Conservation (phyloP, 2,797 vertebrate species). For the Craterocephalus amniculus region DNA sequence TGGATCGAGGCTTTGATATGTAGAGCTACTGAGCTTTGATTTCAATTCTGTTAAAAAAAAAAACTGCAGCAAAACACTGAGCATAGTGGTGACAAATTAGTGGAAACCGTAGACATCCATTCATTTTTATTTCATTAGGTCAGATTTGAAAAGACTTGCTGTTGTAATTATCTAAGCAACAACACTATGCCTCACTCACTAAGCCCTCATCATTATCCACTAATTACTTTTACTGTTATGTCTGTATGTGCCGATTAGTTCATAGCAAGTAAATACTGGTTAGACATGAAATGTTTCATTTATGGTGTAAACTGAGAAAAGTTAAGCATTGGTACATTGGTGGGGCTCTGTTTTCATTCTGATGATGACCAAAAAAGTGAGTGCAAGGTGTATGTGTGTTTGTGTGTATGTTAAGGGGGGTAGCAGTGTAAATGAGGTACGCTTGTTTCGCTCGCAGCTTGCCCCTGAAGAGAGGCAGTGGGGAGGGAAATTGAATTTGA, state of each 20-base stretch:
- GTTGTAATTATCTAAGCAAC: conserved; percentile 68
- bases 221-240: conserved; percentile 73
- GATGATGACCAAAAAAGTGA: conserved; percentile 56
- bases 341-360: conserved; percentile 56
- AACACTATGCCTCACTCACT: conserved; percentile 54
- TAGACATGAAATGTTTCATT: conserved; percentile 40
- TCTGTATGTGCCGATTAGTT: conserved; percentile 58
- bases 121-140: conserved; percentile 68
- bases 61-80: conserved; percentile 34
- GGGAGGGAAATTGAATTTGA: conserved; percentile 80
- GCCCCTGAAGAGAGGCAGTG: conserved; percentile 73
- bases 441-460: conserved; percentile 71
- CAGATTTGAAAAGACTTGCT: conserved; percentile 68
- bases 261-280: conserved; percentile 47
- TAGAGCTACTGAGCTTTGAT: conserved; percentile 63
- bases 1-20: conserved; percentile 66
- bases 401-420: too few relatives aligned
- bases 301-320: conserved; percentile 32
- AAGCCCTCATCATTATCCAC: conserved; percentile 66
- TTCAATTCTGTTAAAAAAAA: conserved; percentile 38
- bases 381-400: not conserved
- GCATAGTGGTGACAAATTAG: conserved; percentile 52
- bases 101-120: conserved; percentile 52
- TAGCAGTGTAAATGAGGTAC: conserved; percentile 72
- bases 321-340: conserved; percentile 12